Percentiles rank a stretch among this genome's conserved stretches.
Evolutionary conservation across 2,113 vertebrate species (phyloP).

Genomic region (Anoplopoma fimbria): DNA sequence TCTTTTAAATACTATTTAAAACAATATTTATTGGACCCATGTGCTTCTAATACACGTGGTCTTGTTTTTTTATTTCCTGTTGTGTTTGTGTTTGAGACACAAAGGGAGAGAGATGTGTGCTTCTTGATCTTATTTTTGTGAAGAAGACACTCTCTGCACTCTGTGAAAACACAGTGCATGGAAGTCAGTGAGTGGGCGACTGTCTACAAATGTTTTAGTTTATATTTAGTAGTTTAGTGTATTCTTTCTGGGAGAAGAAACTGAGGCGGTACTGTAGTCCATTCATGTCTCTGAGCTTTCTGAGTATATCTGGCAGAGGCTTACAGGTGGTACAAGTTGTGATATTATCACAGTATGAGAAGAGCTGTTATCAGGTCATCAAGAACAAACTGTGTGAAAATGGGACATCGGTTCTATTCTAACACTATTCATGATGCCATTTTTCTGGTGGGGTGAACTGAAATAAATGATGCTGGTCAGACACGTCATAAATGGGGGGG

Average conservation of each 20-base stretch:
- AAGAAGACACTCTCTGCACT: neutral
- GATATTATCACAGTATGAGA: constrained; percentile 2
- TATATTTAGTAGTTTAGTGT: constrained; percentile 41
- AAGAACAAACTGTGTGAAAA: constrained; percentile 19
- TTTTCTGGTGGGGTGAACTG: neutral
- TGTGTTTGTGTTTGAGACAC: constrained; percentile 12
- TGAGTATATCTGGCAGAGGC: constrained; percentile 2
- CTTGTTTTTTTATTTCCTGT: neutral
- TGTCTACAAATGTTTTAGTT: constrained; percentile 16
- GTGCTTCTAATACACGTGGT: neutral
- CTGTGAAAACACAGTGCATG: neutral
- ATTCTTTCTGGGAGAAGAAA: constrained; percentile 25
- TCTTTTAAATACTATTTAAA: neutral
- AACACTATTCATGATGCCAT: neutral
- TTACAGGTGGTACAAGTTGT: constrained; percentile 1
- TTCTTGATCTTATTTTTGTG: constrained; percentile 1
- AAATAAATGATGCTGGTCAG: constrained; percentile 26
- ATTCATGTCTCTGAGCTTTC: constrained; percentile 37
- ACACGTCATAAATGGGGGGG: constrained; percentile 19
- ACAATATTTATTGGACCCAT: neutral
- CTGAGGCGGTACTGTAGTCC: constrained; percentile 9
- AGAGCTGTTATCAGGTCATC: constrained; percentile 10
- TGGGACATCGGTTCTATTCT: constrained; percentile 11
- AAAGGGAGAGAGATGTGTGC: neutral
- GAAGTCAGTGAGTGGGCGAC: constrained; percentile 23